phyloP scores from a whole-genome alignment of 2,113 vertebrate genomes.

The Parus major region DNA sequence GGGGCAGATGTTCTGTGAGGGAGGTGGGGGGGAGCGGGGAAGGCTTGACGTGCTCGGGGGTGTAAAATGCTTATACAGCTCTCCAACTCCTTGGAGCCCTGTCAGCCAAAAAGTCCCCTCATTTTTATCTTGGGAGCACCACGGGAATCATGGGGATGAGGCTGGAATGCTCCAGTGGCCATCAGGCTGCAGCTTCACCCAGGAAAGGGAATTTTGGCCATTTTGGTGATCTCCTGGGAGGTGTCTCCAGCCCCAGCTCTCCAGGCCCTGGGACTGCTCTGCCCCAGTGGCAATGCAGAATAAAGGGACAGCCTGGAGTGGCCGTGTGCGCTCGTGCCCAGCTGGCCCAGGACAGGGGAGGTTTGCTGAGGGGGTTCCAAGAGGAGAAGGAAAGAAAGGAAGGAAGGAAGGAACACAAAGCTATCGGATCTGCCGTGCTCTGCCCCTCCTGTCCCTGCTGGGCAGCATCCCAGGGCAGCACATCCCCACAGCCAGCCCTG shows the following conservation, averaged over 20 bases:
- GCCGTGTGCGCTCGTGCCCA: neutral
- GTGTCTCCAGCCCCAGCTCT: neutral
- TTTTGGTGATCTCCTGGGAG: neutral
- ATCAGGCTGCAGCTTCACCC: neutral
- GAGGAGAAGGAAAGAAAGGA: neutral
- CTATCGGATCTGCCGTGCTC: neutral
- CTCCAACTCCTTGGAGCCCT: neutral
- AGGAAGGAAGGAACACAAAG: neutral
- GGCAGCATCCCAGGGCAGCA: accelerated
- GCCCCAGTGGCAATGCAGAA: neutral
- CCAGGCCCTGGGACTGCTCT: neutral
- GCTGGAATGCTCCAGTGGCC: accelerated
- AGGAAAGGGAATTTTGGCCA: neutral
- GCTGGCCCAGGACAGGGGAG: too few relatives aligned
- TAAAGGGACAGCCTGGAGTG: neutral
- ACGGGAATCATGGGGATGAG: neutral
- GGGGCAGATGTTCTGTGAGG: neutral
- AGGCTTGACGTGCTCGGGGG: neutral
- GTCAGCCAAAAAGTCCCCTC: neutral
- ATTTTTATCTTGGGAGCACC: neutral
- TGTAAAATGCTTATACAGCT: neutral
- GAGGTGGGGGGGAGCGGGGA: neutral
- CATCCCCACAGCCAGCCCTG: neutral
- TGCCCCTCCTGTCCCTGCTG: neutral
- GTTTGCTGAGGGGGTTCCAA: accelerated